Conservation (phyloP, 2,113 vertebrate species). For the Psephotus haematonotus region DNA sequence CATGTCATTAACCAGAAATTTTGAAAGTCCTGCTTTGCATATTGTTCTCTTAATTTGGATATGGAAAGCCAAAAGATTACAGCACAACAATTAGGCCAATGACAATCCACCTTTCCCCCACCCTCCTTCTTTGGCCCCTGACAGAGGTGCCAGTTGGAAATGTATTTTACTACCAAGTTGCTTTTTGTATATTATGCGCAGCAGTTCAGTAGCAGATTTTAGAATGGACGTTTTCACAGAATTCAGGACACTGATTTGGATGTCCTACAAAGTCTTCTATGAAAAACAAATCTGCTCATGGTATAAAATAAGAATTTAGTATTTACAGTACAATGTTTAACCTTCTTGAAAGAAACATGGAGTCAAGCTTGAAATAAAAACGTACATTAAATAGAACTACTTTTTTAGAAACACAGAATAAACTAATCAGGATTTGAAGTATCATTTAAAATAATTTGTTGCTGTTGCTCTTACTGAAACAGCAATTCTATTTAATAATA, state of each 20-base stretch:
- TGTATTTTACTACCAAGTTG: fast-evolving
- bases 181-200: background rate
- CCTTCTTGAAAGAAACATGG: background rate
- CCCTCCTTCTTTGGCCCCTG: too few relatives aligned
- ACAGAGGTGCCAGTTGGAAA: background rate
- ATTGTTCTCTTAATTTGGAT: background rate
- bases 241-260: background rate
- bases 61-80: background rate
- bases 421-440: background rate
- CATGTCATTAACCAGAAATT: background rate
- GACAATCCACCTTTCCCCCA: fast-evolving
- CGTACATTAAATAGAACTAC: background rate
- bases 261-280: background rate
- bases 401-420: background rate
- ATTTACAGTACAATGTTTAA: background rate
- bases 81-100: background rate
- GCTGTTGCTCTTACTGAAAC: background rate
- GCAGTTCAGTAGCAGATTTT: background rate
- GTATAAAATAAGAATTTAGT: background rate
- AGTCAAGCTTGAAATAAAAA: background rate
- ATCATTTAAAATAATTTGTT: background rate
- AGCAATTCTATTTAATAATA: background rate
- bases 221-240: background rate
- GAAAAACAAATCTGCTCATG: background rate
- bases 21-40: background rate